Percentiles rank a stretch among this genome's conserved stretches.
These are phyloP conservation scores for Xyliphius kryptos DNA, from an alignment of 2,113 vertebrate genomes.

Conservation along the genomic window DNA sequence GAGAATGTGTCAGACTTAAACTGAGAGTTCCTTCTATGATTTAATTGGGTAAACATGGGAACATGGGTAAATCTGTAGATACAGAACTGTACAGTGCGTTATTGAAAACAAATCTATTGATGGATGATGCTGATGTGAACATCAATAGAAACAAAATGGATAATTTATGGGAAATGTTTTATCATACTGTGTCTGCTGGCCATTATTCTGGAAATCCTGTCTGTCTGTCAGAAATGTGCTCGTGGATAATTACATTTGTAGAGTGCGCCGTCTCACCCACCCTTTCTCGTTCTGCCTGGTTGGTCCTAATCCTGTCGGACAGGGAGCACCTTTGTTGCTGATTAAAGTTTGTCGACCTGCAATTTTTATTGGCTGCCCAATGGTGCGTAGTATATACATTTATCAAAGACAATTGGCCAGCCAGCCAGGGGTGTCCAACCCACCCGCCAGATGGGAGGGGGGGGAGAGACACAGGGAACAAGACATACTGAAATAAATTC, in stretches of 20 bases:
- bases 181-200: not conserved
- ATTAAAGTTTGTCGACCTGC: slow-evolving; percentile 56
- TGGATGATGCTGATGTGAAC: too few relatives aligned
- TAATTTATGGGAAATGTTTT: not conserved
- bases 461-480: slow-evolving; percentile 27
- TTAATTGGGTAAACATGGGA: slow-evolving; percentile 22
- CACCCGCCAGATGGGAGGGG: slow-evolving; percentile 50
- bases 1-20: slow-evolving; percentile 18
- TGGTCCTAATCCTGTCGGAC: slow-evolving; percentile 42
- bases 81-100: too few relatives aligned
- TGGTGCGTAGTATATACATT: slow-evolving; percentile 67
- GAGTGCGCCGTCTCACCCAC: slow-evolving; percentile 2
- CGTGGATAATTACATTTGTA: slow-evolving; percentile 28
- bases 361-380: slow-evolving; percentile 70
- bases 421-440: slow-evolving; percentile 43
- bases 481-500: too few relatives aligned
- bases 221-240: slow-evolving; percentile 20
- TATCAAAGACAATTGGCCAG: slow-evolving; percentile 60
- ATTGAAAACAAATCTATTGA: too few relatives aligned
- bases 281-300: slow-evolving; percentile 41
- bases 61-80: too few relatives aligned
- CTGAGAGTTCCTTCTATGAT: slow-evolving; percentile 21
- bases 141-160: not conserved
- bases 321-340: slow-evolving; percentile 51
- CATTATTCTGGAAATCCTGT: slow-evolving; percentile 22